These are phyloP conservation scores for Drosophila quadrilineata DNA, from an alignment of 1,140 invertebrate species.

Conservation along the genomic window DNA sequence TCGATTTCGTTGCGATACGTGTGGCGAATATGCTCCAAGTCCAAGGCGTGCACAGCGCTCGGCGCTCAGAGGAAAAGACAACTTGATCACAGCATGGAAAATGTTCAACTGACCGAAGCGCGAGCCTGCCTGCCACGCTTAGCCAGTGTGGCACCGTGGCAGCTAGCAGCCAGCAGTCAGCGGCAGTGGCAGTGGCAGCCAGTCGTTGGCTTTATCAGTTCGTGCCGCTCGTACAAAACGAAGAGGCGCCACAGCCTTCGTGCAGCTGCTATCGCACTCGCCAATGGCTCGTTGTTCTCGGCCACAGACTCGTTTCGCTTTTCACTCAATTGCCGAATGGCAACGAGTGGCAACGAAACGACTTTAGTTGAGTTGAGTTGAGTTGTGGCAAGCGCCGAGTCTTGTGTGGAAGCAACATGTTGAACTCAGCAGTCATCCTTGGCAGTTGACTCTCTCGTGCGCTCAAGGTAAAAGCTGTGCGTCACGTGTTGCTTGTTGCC, in stretches of 20 bases:
- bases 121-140: conserved; percentile 47
- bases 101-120: conserved; percentile 74
- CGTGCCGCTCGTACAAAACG: conserved; percentile 17
- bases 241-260: neutral
- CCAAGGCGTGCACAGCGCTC: conserved; percentile 74
- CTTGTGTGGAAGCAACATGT: conserved; percentile 44
- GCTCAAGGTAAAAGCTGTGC: conserved; percentile 27
- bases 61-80: conserved; percentile 78
- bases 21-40: conserved; percentile 59
- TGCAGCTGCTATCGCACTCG: neutral
- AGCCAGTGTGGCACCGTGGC: conserved; percentile 16
- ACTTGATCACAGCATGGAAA: conserved; percentile 78
- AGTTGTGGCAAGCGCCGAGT: neutral
- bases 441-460: conserved; percentile 45
- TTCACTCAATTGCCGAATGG: conserved; percentile 5
- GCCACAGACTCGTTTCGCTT: conserved; percentile 1
- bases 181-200: conserved; percentile 10
- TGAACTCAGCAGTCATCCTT: conserved; percentile 50
- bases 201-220: conserved; percentile 58
- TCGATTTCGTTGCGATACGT: conserved; percentile 61
- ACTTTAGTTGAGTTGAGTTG: no score
- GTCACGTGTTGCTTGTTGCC: conserved; percentile 69
- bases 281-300: neutral
- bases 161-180: conserved; percentile 7
- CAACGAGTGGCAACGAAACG: no score